Conservation (phyloP, 1,140 invertebrate species). For the Mya arenaria region DNA sequence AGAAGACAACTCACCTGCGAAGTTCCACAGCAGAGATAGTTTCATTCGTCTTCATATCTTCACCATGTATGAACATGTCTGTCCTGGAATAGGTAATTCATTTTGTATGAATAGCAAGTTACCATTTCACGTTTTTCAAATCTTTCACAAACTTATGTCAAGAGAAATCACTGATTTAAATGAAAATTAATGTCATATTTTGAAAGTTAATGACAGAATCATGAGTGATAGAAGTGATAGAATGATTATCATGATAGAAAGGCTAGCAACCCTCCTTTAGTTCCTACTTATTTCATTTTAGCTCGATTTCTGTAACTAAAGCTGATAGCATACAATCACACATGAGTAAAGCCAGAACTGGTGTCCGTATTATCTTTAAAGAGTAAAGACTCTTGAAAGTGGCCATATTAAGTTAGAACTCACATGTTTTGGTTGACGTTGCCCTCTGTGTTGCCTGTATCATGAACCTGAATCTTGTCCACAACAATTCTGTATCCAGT, state of each 20-base stretch:
- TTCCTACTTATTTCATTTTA: too few relatives aligned
- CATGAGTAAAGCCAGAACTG: too few relatives aligned
- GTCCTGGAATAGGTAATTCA: conserved; percentile 82
- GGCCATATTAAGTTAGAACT: too few relatives aligned
- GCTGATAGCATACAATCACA: too few relatives aligned
- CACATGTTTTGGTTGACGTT: not conserved
- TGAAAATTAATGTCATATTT: not conserved
- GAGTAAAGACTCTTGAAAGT: too few relatives aligned
- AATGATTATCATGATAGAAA: too few relatives aligned
- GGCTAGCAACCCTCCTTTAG: too few relatives aligned
- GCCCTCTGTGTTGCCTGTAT: conserved; percentile 73
- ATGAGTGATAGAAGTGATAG: not conserved
- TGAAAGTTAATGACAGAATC: not conserved
- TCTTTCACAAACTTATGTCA: not conserved
- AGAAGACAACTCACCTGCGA: conserved; percentile 67
- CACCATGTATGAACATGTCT: conserved; percentile 96
- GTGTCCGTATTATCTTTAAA: too few relatives aligned
- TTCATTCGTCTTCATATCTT: conserved; percentile 93
- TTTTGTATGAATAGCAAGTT: not conserved
- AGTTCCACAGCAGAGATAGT: conserved; percentile 87
- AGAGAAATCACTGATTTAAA: not conserved
- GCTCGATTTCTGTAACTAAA: too few relatives aligned
- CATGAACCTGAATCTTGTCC: conserved; percentile 95
- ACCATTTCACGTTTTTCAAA: too few relatives aligned
- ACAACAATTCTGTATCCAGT: conserved; percentile 96